A percentile compares a stretch with the other conserved stretches of the same genome.
phyloP scores from a whole-genome alignment of 2,888 invertebrate species.

The Orthosia gothica region DNA sequence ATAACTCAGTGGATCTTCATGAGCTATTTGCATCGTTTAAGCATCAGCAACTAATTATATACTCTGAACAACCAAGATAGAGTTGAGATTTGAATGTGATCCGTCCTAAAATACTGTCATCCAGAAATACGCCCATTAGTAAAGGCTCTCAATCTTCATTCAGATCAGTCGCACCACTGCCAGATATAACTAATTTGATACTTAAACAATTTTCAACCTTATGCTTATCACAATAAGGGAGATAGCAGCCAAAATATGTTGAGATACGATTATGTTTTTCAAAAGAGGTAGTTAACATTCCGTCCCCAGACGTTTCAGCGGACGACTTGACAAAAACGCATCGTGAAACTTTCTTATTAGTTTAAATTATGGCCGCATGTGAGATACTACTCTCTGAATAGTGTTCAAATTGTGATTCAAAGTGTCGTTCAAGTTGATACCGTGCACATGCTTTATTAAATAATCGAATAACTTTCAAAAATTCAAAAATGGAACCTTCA shows the following conservation, averaged over 20 bases:
- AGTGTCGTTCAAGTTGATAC: slow-evolving; percentile 62
- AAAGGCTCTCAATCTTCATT: slow-evolving; percentile 89
- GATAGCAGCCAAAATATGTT: slow-evolving; percentile 39
- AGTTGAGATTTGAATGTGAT: slow-evolving; percentile 48
- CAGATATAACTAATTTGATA: slow-evolving; percentile 76
- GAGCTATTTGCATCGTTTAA: slow-evolving; percentile 91
- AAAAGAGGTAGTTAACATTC: slow-evolving; percentile 87
- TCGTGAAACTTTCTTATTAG: slow-evolving; percentile 86
- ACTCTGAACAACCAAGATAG: slow-evolving; percentile 58
- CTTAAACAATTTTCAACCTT: slow-evolving; percentile 72
- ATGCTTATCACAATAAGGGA: slow-evolving; percentile 59
- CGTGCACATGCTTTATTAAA: slow-evolving; percentile 68
- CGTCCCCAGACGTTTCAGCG: slow-evolving; percentile 83
- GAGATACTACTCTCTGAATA: slow-evolving; percentile 54
- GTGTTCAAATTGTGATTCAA: slow-evolving; percentile 67
- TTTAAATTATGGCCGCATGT: slow-evolving; percentile 79
- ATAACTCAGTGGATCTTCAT: slow-evolving; percentile 83
- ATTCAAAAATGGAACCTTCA: slow-evolving; percentile 60
- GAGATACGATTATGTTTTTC: slow-evolving; percentile 81
- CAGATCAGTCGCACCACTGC: slow-evolving; percentile 74
- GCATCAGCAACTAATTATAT: slow-evolving; percentile 55
- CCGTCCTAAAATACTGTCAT: slow-evolving; percentile 84
- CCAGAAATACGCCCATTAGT: slow-evolving; percentile 90
- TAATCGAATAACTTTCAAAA: slow-evolving; percentile 29
- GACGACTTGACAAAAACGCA: slow-evolving; percentile 90